phyloP scores from a whole-genome alignment of 2,888 invertebrate genomes.

The Baronia brevicornis region DNA sequence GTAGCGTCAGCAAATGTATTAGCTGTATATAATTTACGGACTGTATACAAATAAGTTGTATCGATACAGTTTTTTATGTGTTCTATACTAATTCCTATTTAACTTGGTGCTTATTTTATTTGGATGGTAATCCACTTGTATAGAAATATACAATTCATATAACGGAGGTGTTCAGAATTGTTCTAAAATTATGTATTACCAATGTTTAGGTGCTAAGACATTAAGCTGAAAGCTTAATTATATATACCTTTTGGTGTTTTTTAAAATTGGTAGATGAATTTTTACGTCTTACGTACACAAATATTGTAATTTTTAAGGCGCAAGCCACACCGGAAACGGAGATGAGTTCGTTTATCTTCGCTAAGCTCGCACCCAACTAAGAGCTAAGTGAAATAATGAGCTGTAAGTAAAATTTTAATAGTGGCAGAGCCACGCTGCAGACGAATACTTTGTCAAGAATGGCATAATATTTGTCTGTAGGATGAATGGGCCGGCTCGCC shows the following conservation, averaged over 20 bases:
- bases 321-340: too few relatives aligned
- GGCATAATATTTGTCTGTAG: too few relatives aligned
- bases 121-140: constrained; percentile 19
- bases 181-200: constrained; percentile 53
- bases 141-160: constrained; percentile 13
- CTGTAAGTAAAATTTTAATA: too few relatives aligned
- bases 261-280: constrained; percentile 1
- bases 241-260: constrained; percentile 24
- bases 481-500: too few relatives aligned
- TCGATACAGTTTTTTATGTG: constrained; percentile 7
- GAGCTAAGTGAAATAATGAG: too few relatives aligned
- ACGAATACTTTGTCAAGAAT: too few relatives aligned
- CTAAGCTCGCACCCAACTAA: too few relatives aligned
- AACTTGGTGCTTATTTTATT: constrained; percentile 18
- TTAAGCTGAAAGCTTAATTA: constrained; percentile 30
- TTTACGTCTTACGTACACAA: constrained; percentile 4
- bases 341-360: too few relatives aligned
- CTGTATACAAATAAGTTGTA: not conserved
- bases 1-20: not conserved
- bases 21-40: constrained; percentile 2
- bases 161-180: constrained; percentile 65
- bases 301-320: too few relatives aligned
- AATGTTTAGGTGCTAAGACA: constrained; percentile 57
- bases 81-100: constrained; percentile 13
- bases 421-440: too few relatives aligned